These are phyloP conservation scores for Parthenolecanium corni DNA, from an alignment of 2,888 invertebrate genomes.

Conservation along the genomic window DNA sequence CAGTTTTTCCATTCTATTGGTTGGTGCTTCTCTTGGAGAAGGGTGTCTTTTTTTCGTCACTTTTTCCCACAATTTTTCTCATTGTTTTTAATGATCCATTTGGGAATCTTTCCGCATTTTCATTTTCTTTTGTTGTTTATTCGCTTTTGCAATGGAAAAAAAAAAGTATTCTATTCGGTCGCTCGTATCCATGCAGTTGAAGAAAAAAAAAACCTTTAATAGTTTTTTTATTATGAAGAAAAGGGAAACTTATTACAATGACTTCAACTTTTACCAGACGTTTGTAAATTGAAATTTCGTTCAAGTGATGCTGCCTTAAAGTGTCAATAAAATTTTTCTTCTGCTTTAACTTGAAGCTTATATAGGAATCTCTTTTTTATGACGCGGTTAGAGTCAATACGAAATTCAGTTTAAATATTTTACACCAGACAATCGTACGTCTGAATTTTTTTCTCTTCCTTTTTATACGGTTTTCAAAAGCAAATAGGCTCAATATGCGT, in stretches of 20 bases:
- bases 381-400: no score
- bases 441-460: no score
- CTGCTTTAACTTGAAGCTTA: no score
- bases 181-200: slow-evolving; percentile 17
- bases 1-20: neutral
- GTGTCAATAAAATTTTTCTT: neutral
- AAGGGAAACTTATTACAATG: slow-evolving; percentile 15
- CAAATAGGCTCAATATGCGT: no score
- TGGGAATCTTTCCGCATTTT: slow-evolving; percentile 24
- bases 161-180: slow-evolving; percentile 12
- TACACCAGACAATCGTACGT: no score
- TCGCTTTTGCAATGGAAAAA: neutral
- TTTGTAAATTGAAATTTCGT: neutral
- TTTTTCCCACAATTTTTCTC: slow-evolving; percentile 5
- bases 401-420: no score
- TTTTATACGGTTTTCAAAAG: no score
- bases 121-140: slow-evolving; percentile 26
- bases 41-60: slow-evolving; percentile 2
- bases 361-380: no score
- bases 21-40: neutral
- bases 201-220: slow-evolving; percentile 22
- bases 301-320: neutral
- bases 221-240: slow-evolving; percentile 23
- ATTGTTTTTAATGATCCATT: slow-evolving; percentile 26
- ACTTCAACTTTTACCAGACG: slow-evolving; percentile 17